These are phyloP conservation scores for Acropora yongei DNA, from an alignment of 64 coral and sea anemone genomes.

Conservation along the genomic window DNA sequence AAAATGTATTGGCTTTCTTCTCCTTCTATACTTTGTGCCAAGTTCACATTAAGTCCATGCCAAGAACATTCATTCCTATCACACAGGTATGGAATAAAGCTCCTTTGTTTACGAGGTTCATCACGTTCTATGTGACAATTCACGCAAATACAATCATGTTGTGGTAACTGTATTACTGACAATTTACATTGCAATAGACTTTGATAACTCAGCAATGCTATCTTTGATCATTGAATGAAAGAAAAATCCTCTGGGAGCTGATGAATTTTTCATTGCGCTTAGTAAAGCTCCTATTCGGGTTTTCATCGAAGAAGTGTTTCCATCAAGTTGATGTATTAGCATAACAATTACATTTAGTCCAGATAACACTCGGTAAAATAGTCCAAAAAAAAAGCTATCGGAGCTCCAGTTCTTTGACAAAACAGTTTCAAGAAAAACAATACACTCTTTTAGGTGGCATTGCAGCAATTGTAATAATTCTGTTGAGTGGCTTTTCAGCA, in stretches of 20 bases:
- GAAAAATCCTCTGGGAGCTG: neutral
- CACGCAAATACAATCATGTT: no score
- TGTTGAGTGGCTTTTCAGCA: neutral
- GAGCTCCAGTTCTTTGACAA: neutral
- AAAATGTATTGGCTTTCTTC: no score
- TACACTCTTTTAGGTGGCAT: neutral
- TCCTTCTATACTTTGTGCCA: no score
- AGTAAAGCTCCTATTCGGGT: neutral
- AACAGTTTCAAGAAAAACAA: constrained; percentile 10
- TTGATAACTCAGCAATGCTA: neutral
- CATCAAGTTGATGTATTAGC: neutral
- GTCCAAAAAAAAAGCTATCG: neutral
- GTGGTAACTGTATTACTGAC: neutral
- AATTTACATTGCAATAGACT: neutral
- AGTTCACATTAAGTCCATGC: no score
- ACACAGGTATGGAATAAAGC: no score
- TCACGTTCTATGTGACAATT: no score
- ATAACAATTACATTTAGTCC: neutral
- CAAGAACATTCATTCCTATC: no score
- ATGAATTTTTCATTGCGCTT: neutral
- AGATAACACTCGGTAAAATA: constrained; percentile 8
- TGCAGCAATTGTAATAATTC: neutral
- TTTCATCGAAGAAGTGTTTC: neutral
- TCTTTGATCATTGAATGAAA: neutral
- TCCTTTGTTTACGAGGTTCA: no score